Evolutionary conservation across 2,888 invertebrate genomes (phyloP).

Genomic region (Stictocephala bisonia): DNA sequence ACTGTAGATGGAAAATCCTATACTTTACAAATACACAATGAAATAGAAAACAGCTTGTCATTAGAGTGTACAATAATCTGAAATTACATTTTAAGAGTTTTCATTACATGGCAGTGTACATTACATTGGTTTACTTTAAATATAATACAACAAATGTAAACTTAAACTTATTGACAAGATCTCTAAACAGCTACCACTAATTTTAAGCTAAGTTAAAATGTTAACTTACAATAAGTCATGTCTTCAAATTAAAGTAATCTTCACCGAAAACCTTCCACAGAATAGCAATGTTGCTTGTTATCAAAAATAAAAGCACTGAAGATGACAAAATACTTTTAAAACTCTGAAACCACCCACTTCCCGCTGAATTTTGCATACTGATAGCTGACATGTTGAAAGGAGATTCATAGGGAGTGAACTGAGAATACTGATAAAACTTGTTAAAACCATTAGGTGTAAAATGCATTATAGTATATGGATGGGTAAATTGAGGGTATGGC

Average conservation of each 20-base stretch:
- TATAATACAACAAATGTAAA: too few species aligned
- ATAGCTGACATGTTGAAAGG: background rate
- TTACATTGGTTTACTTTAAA: too few species aligned
- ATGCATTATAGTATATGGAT: conserved; percentile 12
- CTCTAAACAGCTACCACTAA: too few species aligned
- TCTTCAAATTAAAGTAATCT: conserved; percentile 27
- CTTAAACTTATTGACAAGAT: too few species aligned
- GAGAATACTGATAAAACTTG: background rate
- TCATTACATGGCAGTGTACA: too few species aligned
- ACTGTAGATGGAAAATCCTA: too few species aligned
- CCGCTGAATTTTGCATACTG: background rate
- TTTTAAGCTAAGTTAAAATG: too few species aligned
- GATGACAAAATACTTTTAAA: background rate
- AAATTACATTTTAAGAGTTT: too few species aligned
- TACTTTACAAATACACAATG: too few species aligned
- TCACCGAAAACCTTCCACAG: conserved; percentile 36
- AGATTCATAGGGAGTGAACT: background rate
- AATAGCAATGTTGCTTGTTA: background rate
- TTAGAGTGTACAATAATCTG: too few species aligned
- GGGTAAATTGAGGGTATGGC: background rate
- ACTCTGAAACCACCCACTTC: background rate
- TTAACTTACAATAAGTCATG: too few species aligned
- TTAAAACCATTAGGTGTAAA: conserved; percentile 3
- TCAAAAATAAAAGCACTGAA: background rate
- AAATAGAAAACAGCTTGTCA: too few species aligned